A percentile compares a stretch with the other conserved stretches of the same genome.
Conservation (phyloP, 2,888 invertebrate species). For the Cataglyphis cursor region DNA sequence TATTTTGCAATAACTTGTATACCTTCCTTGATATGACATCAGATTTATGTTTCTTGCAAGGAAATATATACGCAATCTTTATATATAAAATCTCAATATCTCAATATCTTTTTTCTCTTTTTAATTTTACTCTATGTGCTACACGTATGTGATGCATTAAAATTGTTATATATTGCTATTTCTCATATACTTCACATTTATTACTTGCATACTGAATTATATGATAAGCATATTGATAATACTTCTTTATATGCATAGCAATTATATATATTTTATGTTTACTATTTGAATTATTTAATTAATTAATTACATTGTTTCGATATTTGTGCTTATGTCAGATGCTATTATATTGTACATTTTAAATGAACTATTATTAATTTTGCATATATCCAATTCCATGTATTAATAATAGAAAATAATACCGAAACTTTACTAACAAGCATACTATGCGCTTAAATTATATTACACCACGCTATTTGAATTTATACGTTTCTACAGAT, state of each 20-base stretch:
- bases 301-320: background rate
- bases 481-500: slow-evolving; percentile 39
- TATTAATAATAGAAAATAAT: slow-evolving; percentile 49
- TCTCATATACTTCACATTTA: background rate
- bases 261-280: background rate
- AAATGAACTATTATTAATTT: slow-evolving; percentile 31
- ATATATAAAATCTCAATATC: background rate
- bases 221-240: background rate
- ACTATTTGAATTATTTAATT: background rate
- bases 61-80: too few species aligned
- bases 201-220: background rate
- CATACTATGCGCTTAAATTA: slow-evolving; percentile 28
- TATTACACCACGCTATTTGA: slow-evolving; percentile 44
- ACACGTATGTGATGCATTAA: background rate
- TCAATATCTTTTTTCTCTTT: background rate
- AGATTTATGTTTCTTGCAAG: background rate
- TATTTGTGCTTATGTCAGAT: background rate
- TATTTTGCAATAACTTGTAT: background rate
- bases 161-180: background rate
- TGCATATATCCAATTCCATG: background rate
- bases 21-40: background rate
- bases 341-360: slow-evolving; percentile 22
- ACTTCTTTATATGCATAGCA: background rate
- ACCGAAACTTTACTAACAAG: slow-evolving; percentile 10
- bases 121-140: background rate